Base-by-base conservation (phyloP, 2,113 vertebrate genomes). In the Podiceps cristatus region DNA sequence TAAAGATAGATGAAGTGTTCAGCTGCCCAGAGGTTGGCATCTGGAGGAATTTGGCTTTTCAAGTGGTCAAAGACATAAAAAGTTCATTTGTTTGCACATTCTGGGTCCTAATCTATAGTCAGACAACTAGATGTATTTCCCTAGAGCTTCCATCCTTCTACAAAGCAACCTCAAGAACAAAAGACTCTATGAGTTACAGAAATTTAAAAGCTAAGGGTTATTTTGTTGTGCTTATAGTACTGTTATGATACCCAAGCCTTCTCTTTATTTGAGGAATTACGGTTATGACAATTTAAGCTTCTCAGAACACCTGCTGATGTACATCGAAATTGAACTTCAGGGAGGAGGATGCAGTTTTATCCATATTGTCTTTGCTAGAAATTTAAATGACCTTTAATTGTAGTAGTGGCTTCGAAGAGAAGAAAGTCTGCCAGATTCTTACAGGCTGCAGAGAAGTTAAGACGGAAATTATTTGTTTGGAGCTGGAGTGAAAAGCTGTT, bases 251-350 rank as follows among this genome's bases (percentile, higher is more conserved):
- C 15, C 49, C 0, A 5, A 89, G 47, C 22, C 67, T 84, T 77
- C 68, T 83, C n/a, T 69, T 91, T 42, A 77, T 59, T 60, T 80
- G 86, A 77, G 96, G 42, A 96, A 86, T 95, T 95, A 80, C 22
- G 52, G 59, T 63, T 86, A 71, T 55, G 80, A 91, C 75, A 89
- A 84, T 92, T 66, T 55, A 44, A 25, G 37, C 44, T 91, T 96
- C 42, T 71, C 23, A 69, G 60, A 91, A 89, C 89, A 92, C 55
- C 76, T 95, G 93, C 31, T 77, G 59, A 52, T 9, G 22, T 86
- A 60, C 44, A 85, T 95, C 93, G 91, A 93, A 86, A 88, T 62
- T 31, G 25, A 42, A 55, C 28, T 59, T 49, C 56, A 72, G 37
- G 29, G 56, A 78, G 47, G 35, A 89, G 8, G 7, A n/a, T 52